Evolutionary conservation across 2,797 vertebrate genomes (phyloP).

Genomic region (Salmo trutta): DNA sequence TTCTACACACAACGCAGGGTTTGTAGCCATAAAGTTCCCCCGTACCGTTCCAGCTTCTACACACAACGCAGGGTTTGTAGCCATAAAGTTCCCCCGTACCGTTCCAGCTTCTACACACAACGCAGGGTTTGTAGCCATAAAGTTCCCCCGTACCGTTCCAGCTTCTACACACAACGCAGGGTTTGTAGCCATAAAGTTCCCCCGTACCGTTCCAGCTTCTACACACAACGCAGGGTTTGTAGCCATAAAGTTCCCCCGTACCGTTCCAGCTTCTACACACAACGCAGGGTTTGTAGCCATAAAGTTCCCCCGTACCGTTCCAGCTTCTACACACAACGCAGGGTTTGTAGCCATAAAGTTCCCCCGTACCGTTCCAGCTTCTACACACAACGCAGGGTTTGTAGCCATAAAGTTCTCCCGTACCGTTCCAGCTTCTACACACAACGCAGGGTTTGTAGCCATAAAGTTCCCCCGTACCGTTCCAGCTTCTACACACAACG

Average conservation of each 20-base stretch:
- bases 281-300: slow-evolving; percentile 26
- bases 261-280: slow-evolving; percentile 26
- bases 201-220: slow-evolving; percentile 30
- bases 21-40: slow-evolving; percentile 4
- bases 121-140: slow-evolving; percentile 16
- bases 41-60: slow-evolving; percentile 27
- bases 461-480: slow-evolving; percentile 16
- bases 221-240: slow-evolving; percentile 31
- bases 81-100: slow-evolving; percentile 19
- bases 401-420: slow-evolving; percentile 12
- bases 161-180: slow-evolving; percentile 30
- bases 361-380: slow-evolving; percentile 30
- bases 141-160: slow-evolving; percentile 24
- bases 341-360: background rate
- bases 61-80: slow-evolving; percentile 34
- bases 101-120: slow-evolving; percentile 30
- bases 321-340: slow-evolving; percentile 33
- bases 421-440: slow-evolving; percentile 23
- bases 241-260: slow-evolving; percentile 19
- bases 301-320: slow-evolving; percentile 21
- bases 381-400: slow-evolving; percentile 29
- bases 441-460: slow-evolving; percentile 34
- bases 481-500: slow-evolving; percentile 35
- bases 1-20: slow-evolving; percentile 30
- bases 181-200: background rate